phyloP scores from a whole-genome alignment of 2,888 invertebrate genomes.

The Andrena chrysosceles region DNA sequence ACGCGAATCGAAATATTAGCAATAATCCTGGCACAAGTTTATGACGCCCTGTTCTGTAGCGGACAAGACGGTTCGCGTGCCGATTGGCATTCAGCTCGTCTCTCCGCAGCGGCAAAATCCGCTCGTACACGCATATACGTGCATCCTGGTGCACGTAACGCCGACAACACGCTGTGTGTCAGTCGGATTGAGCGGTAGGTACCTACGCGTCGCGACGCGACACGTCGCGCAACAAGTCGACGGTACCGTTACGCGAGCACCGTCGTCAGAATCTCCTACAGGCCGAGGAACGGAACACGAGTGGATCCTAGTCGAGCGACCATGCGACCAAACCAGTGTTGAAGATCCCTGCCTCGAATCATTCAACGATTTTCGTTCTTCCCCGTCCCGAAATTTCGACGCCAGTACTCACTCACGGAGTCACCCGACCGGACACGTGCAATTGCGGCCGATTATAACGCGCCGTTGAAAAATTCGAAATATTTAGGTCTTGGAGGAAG shows the following conservation, averaged over 20 bases:
- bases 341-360: no score
- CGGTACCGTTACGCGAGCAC: slow-evolving; percentile 76
- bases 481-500: slow-evolving; percentile 50
- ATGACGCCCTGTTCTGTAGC: slow-evolving; percentile 8
- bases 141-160: slow-evolving; percentile 56
- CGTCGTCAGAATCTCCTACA: slow-evolving; percentile 76
- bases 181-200: slow-evolving; percentile 35
- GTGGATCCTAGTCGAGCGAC: slow-evolving; percentile 56
- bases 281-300: slow-evolving; percentile 73
- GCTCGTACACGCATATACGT: slow-evolving; percentile 47
- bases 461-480: slow-evolving; percentile 38
- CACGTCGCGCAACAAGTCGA: slow-evolving; percentile 56
- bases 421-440: slow-evolving; percentile 26
- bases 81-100: slow-evolving; percentile 57
- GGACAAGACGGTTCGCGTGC: slow-evolving; percentile 43
- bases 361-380: neutral
- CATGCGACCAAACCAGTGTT: neutral
- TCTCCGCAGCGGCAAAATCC: slow-evolving; percentile 26
- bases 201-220: slow-evolving; percentile 62
- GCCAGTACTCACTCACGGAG: neutral
- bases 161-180: slow-evolving; percentile 30
- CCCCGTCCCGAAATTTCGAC: neutral
- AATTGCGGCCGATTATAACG: slow-evolving; percentile 29
- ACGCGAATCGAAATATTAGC: slow-evolving; percentile 35
- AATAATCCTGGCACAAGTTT: slow-evolving; percentile 15